These are phyloP conservation scores for Patella caerulea DNA, from an alignment of 2,888 invertebrate genomes.

Conservation along the genomic window DNA sequence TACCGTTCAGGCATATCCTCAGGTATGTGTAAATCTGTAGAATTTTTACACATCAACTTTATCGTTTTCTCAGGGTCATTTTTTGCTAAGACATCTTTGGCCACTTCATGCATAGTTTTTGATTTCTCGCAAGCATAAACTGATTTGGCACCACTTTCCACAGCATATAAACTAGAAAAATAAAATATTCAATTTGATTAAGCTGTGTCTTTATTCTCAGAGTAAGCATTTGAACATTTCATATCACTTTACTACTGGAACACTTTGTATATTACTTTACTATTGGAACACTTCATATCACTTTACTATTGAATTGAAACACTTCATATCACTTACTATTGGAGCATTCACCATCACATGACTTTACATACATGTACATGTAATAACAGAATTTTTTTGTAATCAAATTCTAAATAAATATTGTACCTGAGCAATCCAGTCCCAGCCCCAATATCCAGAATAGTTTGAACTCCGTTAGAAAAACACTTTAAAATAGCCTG, in stretches of 20 bases:
- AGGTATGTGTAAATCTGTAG: slow-evolving; percentile 75
- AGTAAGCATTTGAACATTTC: too few relatives aligned
- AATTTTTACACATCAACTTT: slow-evolving; percentile 76
- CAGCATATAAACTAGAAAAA: slow-evolving; percentile 77
- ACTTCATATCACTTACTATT: too few relatives aligned
- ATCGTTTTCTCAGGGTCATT: slow-evolving; percentile 73
- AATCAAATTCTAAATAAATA: neutral
- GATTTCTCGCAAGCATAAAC: slow-evolving; percentile 81
- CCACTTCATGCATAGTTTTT: slow-evolving; percentile 77
- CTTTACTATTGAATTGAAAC: too few relatives aligned
- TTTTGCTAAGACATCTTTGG: slow-evolving; percentile 75
- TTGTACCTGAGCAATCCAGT: slow-evolving; percentile 79
- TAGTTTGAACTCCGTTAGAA: slow-evolving; percentile 73
- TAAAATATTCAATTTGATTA: neutral
- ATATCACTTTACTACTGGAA: too few relatives aligned
- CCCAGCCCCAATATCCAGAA: slow-evolving; percentile 85
- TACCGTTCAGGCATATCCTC: slow-evolving; percentile 75
- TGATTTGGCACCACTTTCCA: slow-evolving; percentile 74
- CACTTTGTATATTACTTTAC: too few relatives aligned
- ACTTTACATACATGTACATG: too few relatives aligned
- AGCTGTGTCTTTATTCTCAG: too few relatives aligned
- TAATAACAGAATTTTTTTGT: neutral
- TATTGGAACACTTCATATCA: too few relatives aligned
- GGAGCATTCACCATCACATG: too few relatives aligned
- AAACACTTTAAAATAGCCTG: slow-evolving; percentile 77